Conservation (phyloP, 2,888 invertebrate species). For the Deroplatys truncata region DNA sequence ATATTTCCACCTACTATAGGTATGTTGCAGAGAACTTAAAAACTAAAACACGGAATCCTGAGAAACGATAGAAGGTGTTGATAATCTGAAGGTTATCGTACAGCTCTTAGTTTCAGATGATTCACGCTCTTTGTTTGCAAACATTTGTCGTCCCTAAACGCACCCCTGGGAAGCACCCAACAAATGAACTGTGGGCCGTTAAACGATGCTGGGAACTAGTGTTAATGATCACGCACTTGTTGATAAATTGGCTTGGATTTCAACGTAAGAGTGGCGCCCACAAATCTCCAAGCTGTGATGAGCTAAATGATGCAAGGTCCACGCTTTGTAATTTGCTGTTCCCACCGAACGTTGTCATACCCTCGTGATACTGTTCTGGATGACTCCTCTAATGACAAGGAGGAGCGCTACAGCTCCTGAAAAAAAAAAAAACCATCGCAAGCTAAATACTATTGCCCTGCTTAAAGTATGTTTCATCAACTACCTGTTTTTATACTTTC, state of each 20-base stretch:
- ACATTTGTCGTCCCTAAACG: background rate
- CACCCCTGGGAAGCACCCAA: background rate
- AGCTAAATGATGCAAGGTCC: background rate
- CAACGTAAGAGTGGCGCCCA: background rate
- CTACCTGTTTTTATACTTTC: too few species aligned
- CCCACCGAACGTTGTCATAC: background rate
- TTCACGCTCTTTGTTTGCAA: background rate
- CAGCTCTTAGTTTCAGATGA: background rate
- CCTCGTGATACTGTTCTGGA: background rate
- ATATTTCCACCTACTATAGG: too few species aligned
- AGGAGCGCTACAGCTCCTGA: too few species aligned
- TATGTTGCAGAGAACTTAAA: too few species aligned
- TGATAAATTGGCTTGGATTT: background rate
- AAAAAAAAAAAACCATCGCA: too few species aligned
- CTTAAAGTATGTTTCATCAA: too few species aligned
- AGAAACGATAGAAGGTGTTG: too few species aligned
- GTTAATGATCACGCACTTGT: background rate
- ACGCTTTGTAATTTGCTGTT: background rate
- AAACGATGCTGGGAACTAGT: background rate
- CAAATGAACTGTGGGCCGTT: background rate
- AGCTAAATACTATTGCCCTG: too few species aligned
- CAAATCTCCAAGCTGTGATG: background rate
- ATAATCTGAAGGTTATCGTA: too few species aligned
- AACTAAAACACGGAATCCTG: too few species aligned
- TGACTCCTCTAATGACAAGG: background rate